These are phyloP conservation scores for Dendrophyllia cribrosa DNA, from an alignment of 64 coral and sea anemone species.

Conservation along the genomic window DNA sequence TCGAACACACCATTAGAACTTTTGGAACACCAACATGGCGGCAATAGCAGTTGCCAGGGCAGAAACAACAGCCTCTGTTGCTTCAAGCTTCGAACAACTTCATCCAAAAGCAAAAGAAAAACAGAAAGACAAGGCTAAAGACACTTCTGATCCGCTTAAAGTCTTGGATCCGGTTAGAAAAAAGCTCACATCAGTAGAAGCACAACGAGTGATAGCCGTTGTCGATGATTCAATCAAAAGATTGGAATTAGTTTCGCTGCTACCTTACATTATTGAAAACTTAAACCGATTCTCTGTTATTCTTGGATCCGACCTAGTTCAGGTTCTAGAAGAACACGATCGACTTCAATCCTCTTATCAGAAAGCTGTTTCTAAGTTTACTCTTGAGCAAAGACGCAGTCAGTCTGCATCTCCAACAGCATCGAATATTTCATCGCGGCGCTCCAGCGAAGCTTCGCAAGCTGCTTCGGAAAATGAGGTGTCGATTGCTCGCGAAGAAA, in stretches of 20 bases:
- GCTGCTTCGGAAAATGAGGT: not conserved
- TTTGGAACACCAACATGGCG: slow-evolving; percentile 50
- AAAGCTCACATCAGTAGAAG: slow-evolving; percentile 96
- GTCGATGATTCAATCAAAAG: slow-evolving; percentile 89
- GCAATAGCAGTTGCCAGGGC: slow-evolving; percentile 52
- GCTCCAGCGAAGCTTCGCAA: slow-evolving; percentile 66
- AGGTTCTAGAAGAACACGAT: slow-evolving; percentile 85
- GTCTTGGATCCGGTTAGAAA: slow-evolving; percentile 94
- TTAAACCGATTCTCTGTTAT: slow-evolving; percentile 86
- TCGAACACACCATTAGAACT: slow-evolving; percentile 7
- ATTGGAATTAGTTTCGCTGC: slow-evolving; percentile 85
- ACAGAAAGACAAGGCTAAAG: slow-evolving; percentile 77
- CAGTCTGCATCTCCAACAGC: slow-evolving; percentile 40
- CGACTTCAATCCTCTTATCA: slow-evolving; percentile 77
- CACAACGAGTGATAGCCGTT: slow-evolving; percentile 90
- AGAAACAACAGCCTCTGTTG: slow-evolving; percentile 87
- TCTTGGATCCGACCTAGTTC: slow-evolving; percentile 82
- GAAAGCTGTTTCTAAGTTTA: slow-evolving; percentile 81
- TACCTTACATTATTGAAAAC: slow-evolving; percentile 93
- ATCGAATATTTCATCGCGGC: slow-evolving; percentile 58
- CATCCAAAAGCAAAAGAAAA: slow-evolving; percentile 80
- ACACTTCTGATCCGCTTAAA: slow-evolving; percentile 84
- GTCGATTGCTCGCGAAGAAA: not conserved
- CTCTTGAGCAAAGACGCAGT: slow-evolving; percentile 68
- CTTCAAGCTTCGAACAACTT: slow-evolving; percentile 90